Evolutionary conservation across 2,888 invertebrate genomes (phyloP), one percentile per base, ranked within the genome.

Genomic region (Lutraria lutraria): DNA sequence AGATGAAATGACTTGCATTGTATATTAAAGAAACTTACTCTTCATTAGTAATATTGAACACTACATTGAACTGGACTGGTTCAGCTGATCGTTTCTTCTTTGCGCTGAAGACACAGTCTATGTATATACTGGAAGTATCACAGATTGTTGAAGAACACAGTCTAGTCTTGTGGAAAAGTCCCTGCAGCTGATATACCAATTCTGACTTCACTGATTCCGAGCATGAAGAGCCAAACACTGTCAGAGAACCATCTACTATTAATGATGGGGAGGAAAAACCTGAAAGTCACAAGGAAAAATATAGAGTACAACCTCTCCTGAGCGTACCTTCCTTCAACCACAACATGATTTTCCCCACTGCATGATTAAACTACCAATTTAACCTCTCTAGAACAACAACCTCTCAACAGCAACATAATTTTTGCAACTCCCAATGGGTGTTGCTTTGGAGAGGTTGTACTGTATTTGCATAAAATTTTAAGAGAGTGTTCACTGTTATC

Each of bases 171-270:
- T 79, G 80, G 68, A 94, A 92, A 88, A 93, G 83, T 15, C 93
- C 68, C 31, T 83, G 87, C 88, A 95, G 91, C 43, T 92, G 89
- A 12, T 76, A 29, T 12, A 88, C 88, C 19, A 95, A 91, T 31
- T 88, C 86, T 12, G 25, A 60, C 81, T 90, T 93, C 25, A 89
- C 88, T 0, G 76, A 81, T 4, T 92, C 91, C 8, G 93, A 89
- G 86, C 95, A 95, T 0, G 83, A 85, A 43, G 93, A 93, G 12
- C 94, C 94, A 19, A 82, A 90, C 80, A 94, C 90, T 21, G 85
- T 91, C 25, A 94, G 83, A n/a, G 85, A 63, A 29, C 94, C 95
- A 34, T n/a, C 25, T 1, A 76, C 4, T 19, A 31, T 85, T 52
- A 91, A 86, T 52, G 91, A 88, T 53, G 92, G 90, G 25, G 87